Conservation (phyloP, 2,113 vertebrate species). For the Myrmophylax atrothorax region DNA sequence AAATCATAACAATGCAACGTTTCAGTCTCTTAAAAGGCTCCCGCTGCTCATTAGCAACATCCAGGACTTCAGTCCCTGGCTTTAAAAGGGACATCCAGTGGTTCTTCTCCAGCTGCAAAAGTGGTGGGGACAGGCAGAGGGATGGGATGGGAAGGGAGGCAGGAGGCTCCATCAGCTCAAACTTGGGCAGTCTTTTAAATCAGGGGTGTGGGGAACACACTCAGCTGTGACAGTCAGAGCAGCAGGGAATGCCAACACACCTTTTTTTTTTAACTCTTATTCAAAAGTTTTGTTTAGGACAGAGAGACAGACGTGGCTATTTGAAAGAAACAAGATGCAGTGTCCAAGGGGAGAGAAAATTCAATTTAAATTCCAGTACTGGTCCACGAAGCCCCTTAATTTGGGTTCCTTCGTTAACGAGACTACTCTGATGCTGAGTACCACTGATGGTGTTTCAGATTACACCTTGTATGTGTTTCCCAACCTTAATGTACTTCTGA, state of each 20-base stretch:
- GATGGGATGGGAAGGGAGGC: not conserved
- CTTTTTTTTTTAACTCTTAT: not conserved
- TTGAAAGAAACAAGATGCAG: not conserved
- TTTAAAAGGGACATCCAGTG: not conserved
- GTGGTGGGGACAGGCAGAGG: not conserved
- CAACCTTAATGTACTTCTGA: not conserved
- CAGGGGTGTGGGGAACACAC: not conserved
- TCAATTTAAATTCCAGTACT: not conserved
- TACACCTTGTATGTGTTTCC: accelerated
- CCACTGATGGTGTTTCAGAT: not conserved
- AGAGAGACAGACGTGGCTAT: not conserved
- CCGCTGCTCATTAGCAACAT: not conserved
- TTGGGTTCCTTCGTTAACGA: not conserved
- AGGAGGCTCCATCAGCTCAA: not conserved
- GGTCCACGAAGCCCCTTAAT: not conserved
- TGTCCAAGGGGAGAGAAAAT: not conserved
- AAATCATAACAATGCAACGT: not conserved
- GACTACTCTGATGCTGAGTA: not conserved
- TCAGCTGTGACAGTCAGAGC: not conserved
- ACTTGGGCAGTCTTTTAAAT: not conserved
- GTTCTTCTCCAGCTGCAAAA: not conserved
- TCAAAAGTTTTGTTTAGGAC: not conserved
- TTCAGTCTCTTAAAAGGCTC: conserved; percentile 1
- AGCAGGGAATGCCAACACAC: conserved; percentile 9
- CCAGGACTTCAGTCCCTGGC: not conserved